A percentile compares a stretch with the other conserved stretches of the same genome.
phyloP scores from a whole-genome alignment of 2,113 vertebrate species.

The Edolisoma coerulescens region DNA sequence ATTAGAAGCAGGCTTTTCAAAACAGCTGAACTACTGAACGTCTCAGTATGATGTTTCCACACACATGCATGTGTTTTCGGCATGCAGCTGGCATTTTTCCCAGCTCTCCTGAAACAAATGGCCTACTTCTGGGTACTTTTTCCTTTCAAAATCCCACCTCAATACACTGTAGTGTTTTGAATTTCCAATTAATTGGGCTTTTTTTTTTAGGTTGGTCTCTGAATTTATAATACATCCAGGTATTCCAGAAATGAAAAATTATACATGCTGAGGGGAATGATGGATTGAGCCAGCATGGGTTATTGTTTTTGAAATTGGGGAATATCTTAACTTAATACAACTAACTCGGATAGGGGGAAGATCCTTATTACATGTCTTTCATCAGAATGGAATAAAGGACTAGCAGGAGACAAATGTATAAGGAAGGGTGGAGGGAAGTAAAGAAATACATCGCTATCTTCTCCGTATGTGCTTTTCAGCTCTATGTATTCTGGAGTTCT shows the following conservation, averaged over 20 bases:
- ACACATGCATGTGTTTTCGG: neutral
- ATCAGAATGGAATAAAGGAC: neutral
- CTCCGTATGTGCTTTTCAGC: neutral
- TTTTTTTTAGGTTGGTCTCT: neutral
- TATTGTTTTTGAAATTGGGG: neutral
- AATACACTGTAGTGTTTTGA: neutral
- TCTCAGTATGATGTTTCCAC: neutral
- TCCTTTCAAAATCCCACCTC: neutral
- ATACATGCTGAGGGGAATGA: neutral
- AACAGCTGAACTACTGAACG: neutral
- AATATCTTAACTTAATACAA: neutral
- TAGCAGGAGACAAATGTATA: neutral
- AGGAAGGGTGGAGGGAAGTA: neutral
- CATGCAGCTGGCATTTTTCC: neutral
- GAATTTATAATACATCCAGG: neutral
- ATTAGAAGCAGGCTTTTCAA: conserved; percentile 12
- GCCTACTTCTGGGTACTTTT: neutral
- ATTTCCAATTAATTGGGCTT: neutral
- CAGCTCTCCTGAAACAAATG: neutral
- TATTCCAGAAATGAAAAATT: neutral
- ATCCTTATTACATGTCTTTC: neutral
- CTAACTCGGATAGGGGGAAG: neutral
- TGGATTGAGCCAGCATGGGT: neutral
- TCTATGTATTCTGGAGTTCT: neutral
- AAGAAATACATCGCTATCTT: neutral